These are phyloP conservation scores for Scaptomyza graminum DNA, from an alignment of 1,140 invertebrate species.

Conservation along the genomic window DNA sequence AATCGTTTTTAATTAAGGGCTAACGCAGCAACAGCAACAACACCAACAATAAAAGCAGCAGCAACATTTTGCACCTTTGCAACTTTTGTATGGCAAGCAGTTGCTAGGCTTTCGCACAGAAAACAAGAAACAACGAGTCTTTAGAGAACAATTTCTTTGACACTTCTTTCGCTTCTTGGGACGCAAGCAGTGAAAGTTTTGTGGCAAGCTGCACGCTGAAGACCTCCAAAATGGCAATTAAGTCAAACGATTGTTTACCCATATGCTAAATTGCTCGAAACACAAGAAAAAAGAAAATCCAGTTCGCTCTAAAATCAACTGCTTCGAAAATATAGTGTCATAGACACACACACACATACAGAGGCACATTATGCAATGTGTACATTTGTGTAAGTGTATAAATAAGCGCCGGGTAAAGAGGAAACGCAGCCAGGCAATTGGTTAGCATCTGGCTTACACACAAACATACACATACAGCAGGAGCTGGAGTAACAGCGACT, in stretches of 20 bases:
- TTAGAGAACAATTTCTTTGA: constrained; percentile 21
- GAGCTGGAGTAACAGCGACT: not conserved
- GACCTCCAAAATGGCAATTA: constrained; percentile 47
- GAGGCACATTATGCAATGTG: constrained; percentile 52
- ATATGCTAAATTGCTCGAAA: constrained; percentile 21
- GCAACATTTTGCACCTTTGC: constrained; percentile 13
- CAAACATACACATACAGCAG: not conserved
- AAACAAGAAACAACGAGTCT: not conserved
- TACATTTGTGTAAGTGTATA: constrained; percentile 22
- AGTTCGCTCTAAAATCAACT: not conserved
- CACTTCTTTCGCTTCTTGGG: constrained; percentile 32
- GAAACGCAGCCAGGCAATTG: constrained; percentile 61
- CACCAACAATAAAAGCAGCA: no score
- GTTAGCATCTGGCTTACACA: constrained; percentile 54
- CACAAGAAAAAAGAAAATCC: not conserved
- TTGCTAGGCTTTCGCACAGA: constrained; percentile 22
- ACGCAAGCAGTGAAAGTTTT: constrained; percentile 26
- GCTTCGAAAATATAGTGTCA: constrained; percentile 19
- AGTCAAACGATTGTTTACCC: constrained; percentile 31
- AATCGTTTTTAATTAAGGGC: constrained; percentile 63
- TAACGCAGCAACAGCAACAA: constrained; percentile 21
- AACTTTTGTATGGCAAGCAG: not conserved
- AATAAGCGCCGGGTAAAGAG: constrained; percentile 33
- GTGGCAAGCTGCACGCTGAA: constrained; percentile 7
- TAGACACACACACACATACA: constrained; percentile 1